Evolutionary conservation across 2,888 invertebrate genomes (phyloP), one percentile per base, ranked within the genome.

Genomic region (Campoplex capitator): DNA sequence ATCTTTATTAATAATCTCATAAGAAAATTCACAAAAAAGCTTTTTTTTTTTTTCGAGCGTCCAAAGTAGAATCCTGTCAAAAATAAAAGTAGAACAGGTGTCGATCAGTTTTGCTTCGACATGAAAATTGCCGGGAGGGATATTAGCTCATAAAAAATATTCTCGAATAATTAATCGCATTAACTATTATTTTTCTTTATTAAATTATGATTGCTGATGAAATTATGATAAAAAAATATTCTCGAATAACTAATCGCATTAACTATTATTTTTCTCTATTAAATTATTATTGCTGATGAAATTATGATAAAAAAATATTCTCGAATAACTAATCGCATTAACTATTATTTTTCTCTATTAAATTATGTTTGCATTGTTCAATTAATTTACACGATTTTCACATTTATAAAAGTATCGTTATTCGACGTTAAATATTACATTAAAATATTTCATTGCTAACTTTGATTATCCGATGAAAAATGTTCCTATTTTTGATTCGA

Each of bases 301-400:
- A n/a, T n/a, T n/a, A n/a, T n/a, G n/a, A n/a, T n/a, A n/a, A n/a
- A n/a, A n/a, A n/a, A n/a, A 23, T 56, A 56, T 23, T 56, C 23
- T 56, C 56, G 42, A 42, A 42, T 42, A 42, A 45, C 45, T 45
- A 13, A 13, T 45, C 45, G 13, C 2, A 18, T 48, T 45, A 48
- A 70, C 48, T 28, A 38, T 70, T 48, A 13, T 28, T 48, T 23
- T 9, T 7, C 56, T 75, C 38, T 28, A 58, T 35, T 75, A 58
- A 58, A 58, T 38, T 23, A 75, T 45, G 28, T 45, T 75, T 75
- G 62, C 75, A 75, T 75, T 75, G 75, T 58, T 75, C 58, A 58
- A 16, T 16, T 58, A 4, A 75, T 56, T 42, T 62, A 54, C 54
- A n/a, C n/a, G 23, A 28, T 28, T 11, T 58, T 3, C 9, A 58